Evolutionary conservation across 2,113 vertebrate genomes (phyloP).

Genomic region (Hippolais icterina): DNA sequence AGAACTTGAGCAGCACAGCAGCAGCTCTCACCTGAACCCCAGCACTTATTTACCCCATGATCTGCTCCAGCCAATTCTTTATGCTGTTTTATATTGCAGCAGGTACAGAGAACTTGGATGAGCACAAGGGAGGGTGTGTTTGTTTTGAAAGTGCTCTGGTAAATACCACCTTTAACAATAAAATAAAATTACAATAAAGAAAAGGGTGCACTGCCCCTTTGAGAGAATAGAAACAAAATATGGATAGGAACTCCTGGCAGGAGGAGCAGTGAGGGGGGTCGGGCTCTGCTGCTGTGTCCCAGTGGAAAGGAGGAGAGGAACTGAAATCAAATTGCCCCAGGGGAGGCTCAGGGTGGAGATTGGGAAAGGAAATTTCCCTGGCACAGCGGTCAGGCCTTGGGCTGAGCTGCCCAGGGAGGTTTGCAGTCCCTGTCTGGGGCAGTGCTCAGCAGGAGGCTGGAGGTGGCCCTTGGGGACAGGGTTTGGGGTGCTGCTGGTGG

Average conservation of each 20-base stretch:
- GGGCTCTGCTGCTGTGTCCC: rapidly evolving
- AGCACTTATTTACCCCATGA: background rate
- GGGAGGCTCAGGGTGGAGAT: background rate
- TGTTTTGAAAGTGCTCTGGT: background rate
- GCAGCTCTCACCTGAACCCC: background rate
- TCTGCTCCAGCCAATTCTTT: background rate
- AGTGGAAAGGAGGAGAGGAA: background rate
- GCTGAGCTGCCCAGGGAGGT: background rate
- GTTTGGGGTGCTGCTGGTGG: background rate
- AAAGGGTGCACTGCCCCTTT: background rate
- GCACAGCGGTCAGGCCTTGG: background rate
- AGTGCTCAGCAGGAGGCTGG: background rate
- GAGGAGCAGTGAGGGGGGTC: background rate
- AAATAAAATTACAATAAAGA: background rate
- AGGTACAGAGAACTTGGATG: background rate
- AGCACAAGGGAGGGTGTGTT: conserved; percentile 7
- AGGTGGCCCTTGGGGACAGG: background rate
- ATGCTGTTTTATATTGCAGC: background rate
- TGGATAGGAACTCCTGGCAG: background rate
- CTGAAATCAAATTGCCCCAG: background rate
- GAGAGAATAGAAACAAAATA: background rate
- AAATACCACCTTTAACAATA: background rate
- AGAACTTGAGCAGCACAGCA: background rate
- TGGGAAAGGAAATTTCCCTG: background rate
- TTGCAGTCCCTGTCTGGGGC: too few relatives aligned